phyloP scores from a whole-genome alignment of 2,797 vertebrate species.

The Anabacerthia variegaticeps region DNA sequence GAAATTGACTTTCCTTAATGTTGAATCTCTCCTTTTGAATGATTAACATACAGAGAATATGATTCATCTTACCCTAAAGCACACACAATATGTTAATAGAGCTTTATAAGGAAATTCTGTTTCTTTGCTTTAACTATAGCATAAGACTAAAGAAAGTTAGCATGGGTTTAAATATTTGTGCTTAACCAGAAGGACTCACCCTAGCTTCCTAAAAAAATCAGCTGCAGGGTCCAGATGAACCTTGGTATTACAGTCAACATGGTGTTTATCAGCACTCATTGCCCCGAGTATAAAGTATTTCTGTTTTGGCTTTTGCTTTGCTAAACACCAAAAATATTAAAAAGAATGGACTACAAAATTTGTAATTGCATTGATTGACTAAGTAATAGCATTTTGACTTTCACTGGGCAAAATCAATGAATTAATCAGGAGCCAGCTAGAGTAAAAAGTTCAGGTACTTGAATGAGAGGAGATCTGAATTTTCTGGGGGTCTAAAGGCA shows the following conservation, averaged over 20 bases:
- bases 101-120: background rate
- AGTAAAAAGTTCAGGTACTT: background rate
- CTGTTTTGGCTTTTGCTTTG: background rate
- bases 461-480: background rate
- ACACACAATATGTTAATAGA: background rate
- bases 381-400: background rate
- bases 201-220: background rate
- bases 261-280: background rate
- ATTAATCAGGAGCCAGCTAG: background rate
- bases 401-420: background rate
- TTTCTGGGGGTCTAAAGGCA: background rate
- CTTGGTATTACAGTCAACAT: background rate
- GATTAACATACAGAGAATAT: background rate
- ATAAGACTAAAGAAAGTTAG: background rate
- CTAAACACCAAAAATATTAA: background rate
- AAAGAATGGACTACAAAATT: background rate
- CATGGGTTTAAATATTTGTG: background rate
- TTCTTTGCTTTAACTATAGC: background rate
- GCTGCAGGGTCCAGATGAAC: background rate
- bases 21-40: background rate
- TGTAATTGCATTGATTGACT: background rate
- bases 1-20: background rate
- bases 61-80: background rate
- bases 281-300: background rate
- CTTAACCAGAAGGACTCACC: background rate